A percentile compares a stretch with the other conserved stretches of the same genome.
phyloP scores from a whole-genome alignment of 2,797 vertebrate genomes.

The Gambusia yucatana region DNA sequence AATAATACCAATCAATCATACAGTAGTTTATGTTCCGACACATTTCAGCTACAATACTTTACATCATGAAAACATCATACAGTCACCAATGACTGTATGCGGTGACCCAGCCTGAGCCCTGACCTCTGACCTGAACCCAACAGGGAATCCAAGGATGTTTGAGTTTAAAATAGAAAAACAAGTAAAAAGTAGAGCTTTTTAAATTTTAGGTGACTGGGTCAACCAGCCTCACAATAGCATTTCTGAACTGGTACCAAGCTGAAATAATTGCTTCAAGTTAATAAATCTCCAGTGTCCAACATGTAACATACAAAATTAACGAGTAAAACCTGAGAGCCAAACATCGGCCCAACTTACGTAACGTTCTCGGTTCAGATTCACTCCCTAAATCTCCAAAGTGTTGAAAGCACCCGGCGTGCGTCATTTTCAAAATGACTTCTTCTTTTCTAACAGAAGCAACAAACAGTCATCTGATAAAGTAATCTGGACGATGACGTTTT shows the following conservation, averaged over 20 bases:
- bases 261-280: background rate
- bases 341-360: background rate
- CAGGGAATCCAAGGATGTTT: background rate
- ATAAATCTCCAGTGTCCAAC: background rate
- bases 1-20: background rate
- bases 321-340: background rate
- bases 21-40: too few relatives aligned
- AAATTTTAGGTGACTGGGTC: background rate
- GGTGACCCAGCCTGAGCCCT: background rate
- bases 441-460: background rate
- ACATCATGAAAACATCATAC: too few relatives aligned
- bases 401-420: background rate
- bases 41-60: too few relatives aligned
- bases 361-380: background rate
- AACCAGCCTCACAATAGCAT: background rate
- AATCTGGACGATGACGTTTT: background rate
- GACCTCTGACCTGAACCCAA: background rate
- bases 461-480: background rate
- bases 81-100: too few relatives aligned
- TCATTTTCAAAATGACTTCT: background rate
- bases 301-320: background rate
- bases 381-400: conserved; percentile 9
- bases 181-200: background rate
- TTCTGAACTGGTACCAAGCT: background rate
- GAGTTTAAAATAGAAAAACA: background rate